Base-by-base conservation (phyloP, 2,888 invertebrate species). In the Allygus modestus region DNA sequence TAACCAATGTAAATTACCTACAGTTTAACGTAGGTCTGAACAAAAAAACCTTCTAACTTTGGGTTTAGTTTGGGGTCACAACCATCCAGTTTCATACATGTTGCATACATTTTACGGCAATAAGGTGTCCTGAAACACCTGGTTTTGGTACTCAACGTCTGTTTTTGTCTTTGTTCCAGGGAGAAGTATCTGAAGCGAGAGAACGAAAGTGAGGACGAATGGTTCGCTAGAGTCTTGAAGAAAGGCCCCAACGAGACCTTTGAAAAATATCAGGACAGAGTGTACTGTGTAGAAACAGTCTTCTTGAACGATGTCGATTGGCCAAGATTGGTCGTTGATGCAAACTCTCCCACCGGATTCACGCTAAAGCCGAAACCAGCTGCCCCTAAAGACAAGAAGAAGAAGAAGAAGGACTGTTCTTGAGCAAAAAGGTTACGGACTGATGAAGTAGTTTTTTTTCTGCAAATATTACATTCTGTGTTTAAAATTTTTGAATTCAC, bases 171-270 rank as follows among this genome's bases (percentile, higher is more conserved):
- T 26, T 65, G 0, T 46, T 28, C 0, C 51, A 77, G 77, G 17
- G 46, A 43, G 46, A 77, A 77, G 51, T 77, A 77, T 17, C 2
- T 28, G 1, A 37, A 43, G 12, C 31, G 0, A 7, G 46, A 46
- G 17, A 77, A 43, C 0, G 77, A 77, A 28, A 77, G 41, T 5
- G 77, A 28, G 15, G 77, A 77, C 4, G 15, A 43, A 43, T 77
- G 77, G 77, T 51, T 46, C n/a, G 20, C 77, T 1, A 20, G 77
- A 51, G 20, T 77, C 5, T n/a, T 77, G 28, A 46, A 23, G 46
- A 46, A 51, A 28, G n/a, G 2, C 28, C 17, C 28, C 23, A 43
- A 43, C 0, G 77, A 77, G 46, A 17, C 46, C 0, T 4, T 41
- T 28, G 28, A 43, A 17, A 7, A 46, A 5, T 77, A 26, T 17